Base-by-base conservation (phyloP, 2,888 invertebrate species). In the Eupithecia inturbata region DNA sequence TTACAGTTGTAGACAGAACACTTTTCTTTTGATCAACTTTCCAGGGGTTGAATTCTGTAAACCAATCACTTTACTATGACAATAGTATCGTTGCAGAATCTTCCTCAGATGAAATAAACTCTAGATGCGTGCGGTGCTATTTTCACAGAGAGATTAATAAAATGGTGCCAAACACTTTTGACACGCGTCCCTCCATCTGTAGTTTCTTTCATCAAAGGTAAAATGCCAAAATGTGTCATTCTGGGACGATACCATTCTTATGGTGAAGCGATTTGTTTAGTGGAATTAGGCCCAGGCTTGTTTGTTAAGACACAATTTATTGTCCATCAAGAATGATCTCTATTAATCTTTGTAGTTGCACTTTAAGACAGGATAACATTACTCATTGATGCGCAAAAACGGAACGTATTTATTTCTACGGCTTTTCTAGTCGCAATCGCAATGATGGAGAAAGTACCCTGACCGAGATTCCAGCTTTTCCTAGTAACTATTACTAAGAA, bases 391-490 rank as follows among this genome's bases (percentile, higher is more conserved):
- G 63, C 63, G 16, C 28, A 66, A 66, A 66, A 39, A 66, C 39
- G 14, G 4, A 14, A 36, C n/a, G 36, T 66, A 39, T 36, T 22
- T 66, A 66, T 66, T 66, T 66, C 66, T 66, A 39, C 12, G 63
- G 49, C 70, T 31, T 49, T 49, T 45, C 70, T 22, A 36, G 26
- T 31, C 49, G 64, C 70, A 60, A 68, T 31, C 49, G 64, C 70
- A 60, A 68, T 26, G 49, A 12, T 31, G 60, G 76, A 74, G 76
- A 78, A 75, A 82, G 84, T 79, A 63, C 74, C 45, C 75, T 79
- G 79, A 71, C 77, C 79, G 72, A 73, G 73, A 78, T 81, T 78
- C 74, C 76, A 72, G 70, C 31, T 76, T 77, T 78, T 78, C 77
- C 76, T 72, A 63, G 73, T 77, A 74, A 68, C 72, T 63, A 69